phyloP scores from a whole-genome alignment of 2,113 vertebrate genomes.

The Octodon degus region DNA sequence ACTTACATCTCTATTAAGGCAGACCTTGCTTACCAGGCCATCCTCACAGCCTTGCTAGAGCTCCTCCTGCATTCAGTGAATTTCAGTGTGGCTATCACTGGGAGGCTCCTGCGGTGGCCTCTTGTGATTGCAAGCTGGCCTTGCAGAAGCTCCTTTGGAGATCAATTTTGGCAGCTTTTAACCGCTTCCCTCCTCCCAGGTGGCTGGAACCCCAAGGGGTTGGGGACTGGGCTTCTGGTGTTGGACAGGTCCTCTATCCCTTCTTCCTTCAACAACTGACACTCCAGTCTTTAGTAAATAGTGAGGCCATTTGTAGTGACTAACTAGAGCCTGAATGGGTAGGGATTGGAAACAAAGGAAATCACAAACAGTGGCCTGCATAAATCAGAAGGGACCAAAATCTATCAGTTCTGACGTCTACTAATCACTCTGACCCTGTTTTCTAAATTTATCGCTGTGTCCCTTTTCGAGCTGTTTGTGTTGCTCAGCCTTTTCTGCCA shows the following conservation, averaged over 20 bases:
- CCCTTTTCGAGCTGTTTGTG: constrained; percentile 70
- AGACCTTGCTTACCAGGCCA: constrained; percentile 83
- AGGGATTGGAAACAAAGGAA: constrained; percentile 72
- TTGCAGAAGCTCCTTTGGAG: constrained; percentile 74
- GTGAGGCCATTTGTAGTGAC: constrained; percentile 1
- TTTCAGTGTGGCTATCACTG: constrained; percentile 79
- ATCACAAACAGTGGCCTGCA: constrained; percentile 66
- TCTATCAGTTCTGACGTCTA: constrained; percentile 76
- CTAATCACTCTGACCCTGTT: constrained; percentile 71
- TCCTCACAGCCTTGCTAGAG: constrained; percentile 80
- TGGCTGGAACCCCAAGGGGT: not conserved
- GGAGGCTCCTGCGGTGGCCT: constrained; percentile 80
- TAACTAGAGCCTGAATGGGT: not conserved
- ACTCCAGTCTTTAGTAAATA: not conserved
- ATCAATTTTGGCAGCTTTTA: constrained; percentile 73
- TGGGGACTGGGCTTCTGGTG: not conserved
- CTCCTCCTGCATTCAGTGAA: constrained; percentile 81
- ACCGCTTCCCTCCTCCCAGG: not conserved
- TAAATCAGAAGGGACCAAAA: constrained; percentile 67
- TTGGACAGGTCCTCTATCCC: not conserved
- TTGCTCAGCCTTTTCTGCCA: constrained; percentile 76
- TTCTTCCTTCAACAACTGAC: constrained; percentile 34
- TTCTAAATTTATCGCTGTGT: constrained; percentile 80
- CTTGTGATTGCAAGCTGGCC: constrained; percentile 75
- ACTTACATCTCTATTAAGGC: constrained; percentile 87